A percentile compares a stretch with the other conserved stretches of the same genome.
These are phyloP conservation scores for Sphenopsis melanotis DNA, from an alignment of 2,797 vertebrate genomes.

Conservation along the genomic window DNA sequence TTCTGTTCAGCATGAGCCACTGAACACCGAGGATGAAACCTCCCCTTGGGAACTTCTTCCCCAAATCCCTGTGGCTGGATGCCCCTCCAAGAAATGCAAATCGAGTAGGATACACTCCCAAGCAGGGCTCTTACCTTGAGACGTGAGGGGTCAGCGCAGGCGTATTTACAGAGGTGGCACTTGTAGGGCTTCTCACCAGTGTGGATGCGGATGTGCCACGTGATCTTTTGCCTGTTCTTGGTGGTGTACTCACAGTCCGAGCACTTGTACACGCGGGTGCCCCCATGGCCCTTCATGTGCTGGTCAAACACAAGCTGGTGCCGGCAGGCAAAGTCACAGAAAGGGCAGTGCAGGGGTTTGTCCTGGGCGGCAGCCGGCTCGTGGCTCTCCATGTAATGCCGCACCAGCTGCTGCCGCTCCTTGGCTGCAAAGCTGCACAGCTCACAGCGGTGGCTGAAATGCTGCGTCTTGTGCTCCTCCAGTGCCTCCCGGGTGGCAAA, in stretches of 20 bases:
- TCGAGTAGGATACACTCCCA: neutral
- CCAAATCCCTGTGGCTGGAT: neutral
- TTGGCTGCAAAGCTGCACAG: slow-evolving; percentile 85
- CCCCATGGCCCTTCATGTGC: slow-evolving; percentile 90
- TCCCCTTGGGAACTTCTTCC: neutral
- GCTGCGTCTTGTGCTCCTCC: slow-evolving; percentile 78
- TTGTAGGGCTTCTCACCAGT: slow-evolving; percentile 95
- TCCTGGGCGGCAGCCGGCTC: slow-evolving; percentile 72
- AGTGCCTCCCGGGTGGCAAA: slow-evolving; percentile 76
- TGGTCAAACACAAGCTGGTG: slow-evolving; percentile 92
- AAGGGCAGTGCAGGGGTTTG: slow-evolving; percentile 81
- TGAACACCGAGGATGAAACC: neutral
- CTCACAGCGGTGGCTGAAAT: slow-evolving; percentile 84
- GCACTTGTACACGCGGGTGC: slow-evolving; percentile 90
- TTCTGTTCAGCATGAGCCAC: neutral
- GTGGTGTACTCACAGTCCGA: slow-evolving; percentile 90
- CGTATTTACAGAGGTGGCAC: slow-evolving; percentile 89
- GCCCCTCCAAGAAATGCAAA: neutral
- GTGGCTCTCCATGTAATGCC: slow-evolving; percentile 85
- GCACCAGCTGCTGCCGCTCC: slow-evolving; percentile 83
- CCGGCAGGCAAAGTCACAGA: slow-evolving; percentile 84
- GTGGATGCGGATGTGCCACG: slow-evolving; percentile 95
- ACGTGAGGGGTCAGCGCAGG: slow-evolving; percentile 90
- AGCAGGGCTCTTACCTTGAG: slow-evolving; percentile 83
- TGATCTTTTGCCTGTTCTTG: slow-evolving; percentile 95